Evolutionary conservation across 2,797 vertebrate species (phyloP).

Genomic region (Notamacropus eugenii): DNA sequence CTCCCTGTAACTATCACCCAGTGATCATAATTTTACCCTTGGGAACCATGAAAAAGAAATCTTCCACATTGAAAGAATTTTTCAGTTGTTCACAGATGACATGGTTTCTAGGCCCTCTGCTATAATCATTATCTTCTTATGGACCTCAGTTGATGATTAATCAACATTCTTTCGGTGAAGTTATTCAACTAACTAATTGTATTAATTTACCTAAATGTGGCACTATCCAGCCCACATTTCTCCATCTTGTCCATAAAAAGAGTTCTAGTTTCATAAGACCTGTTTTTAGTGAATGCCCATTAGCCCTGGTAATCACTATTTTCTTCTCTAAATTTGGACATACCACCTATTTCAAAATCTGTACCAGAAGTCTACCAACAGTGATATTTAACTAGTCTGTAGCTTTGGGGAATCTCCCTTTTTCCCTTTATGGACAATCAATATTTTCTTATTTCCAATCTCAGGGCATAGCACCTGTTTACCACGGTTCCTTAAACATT

Average conservation of each 20-base stretch:
- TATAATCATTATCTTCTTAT: not conserved
- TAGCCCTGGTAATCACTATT: not conserved
- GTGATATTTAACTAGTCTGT: not conserved
- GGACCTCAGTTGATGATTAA: not conserved
- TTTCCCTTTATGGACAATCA: not conserved
- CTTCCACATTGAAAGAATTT: not conserved
- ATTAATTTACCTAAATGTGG: not conserved
- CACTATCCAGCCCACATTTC: not conserved
- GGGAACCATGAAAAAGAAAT: not conserved
- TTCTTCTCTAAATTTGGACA: not conserved
- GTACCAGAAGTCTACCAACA: not conserved
- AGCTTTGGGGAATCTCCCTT: not conserved
- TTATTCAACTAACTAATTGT: not conserved
- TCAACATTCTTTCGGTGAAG: not conserved
- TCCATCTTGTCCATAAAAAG: not conserved
- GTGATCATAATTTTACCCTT: not conserved
- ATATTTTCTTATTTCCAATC: not conserved
- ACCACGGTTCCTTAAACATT: not conserved
- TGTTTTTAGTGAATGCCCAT: not conserved
- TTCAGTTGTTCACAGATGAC: not conserved
- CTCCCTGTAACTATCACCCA: not conserved
- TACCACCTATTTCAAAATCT: not conserved
- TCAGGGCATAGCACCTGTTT: not conserved
- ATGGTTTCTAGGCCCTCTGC: not conserved
- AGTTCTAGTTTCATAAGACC: not conserved